Conservation (phyloP, 2,888 invertebrate species). For the Brachyptera risi region DNA sequence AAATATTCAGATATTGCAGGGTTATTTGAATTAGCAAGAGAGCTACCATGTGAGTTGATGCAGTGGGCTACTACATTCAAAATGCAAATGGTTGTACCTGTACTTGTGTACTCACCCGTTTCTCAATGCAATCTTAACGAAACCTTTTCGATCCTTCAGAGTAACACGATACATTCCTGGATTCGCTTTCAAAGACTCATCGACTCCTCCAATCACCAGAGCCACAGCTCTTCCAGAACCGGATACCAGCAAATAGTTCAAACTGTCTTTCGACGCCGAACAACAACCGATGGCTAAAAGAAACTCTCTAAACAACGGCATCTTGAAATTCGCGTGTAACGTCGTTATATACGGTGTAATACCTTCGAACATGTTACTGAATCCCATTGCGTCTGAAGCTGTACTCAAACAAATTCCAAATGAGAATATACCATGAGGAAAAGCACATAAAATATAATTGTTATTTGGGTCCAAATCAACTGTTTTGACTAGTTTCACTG, state of each 20-base stretch:
- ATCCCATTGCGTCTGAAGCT: constrained; percentile 45
- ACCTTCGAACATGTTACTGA: constrained; percentile 57
- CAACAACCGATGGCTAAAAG: constrained; percentile 52
- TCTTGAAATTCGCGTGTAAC: constrained; percentile 65
- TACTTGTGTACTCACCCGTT: constrained; percentile 69
- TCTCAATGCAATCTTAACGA: constrained; percentile 66
- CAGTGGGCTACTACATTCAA: too few relatives aligned
- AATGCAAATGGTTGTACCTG: too few relatives aligned
- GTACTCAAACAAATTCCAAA: constrained; percentile 58
- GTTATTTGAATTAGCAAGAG: too few relatives aligned
- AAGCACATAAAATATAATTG: constrained; percentile 83
- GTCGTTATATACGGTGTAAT: constrained; percentile 59
- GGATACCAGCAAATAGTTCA: constrained; percentile 62
- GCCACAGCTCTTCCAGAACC: constrained; percentile 71
- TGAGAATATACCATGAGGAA: constrained; percentile 88
- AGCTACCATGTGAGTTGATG: too few relatives aligned
- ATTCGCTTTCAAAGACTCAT: constrained; percentile 78
- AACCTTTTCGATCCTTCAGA: constrained; percentile 75
- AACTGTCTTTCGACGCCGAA: constrained; percentile 61
- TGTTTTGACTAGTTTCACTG: constrained; percentile 76
- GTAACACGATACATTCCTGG: constrained; percentile 71
- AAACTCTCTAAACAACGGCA: constrained; percentile 69
- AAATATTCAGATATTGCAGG: too few relatives aligned
- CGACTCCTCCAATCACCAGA: constrained; percentile 84
- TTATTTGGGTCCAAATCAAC: constrained; percentile 70